Evolutionary conservation across 2,113 vertebrate species (phyloP), one percentile per base, ranked within the genome.

Genomic region (Oncorhynchus nerka): DNA sequence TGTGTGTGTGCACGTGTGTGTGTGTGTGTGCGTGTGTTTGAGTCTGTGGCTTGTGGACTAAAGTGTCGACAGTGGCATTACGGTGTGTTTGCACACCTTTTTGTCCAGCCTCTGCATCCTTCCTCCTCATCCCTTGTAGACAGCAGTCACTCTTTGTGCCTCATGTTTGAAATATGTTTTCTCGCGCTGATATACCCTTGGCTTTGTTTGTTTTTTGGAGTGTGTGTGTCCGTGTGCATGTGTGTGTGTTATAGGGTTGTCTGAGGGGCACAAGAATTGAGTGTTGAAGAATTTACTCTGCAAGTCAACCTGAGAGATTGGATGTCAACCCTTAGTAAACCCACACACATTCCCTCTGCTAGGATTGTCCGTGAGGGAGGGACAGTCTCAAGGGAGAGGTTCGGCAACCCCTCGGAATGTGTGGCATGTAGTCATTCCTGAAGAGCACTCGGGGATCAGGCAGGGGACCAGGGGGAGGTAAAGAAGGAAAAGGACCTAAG

Each of bases 381-480:
- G 80, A 75, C 75, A 39, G 83, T 77, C 19, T 73, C 75, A 34
- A 34, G 48, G 76, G 61, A 79, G 71, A 59, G 45, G 74, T 51
- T 71, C 48, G 78, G 78, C 76, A 57, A 71, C 83, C 69, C 75
- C 72, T 76, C 76, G 89, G 86, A 88, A 91, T 89, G 84, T 11
- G 45, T 79, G 86, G 86, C 83, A 89, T 89, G 84, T 71, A 24
- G 81, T 75, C 78, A 76, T 90, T 87, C 85, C 84, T 88, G 85
- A 87, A 88, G 80, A 83, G 84, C 76, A 34, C 32, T 73, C 70
- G 73, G 83, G 74, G 69, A 75, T 80, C 76, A 74, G 75, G 77
- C 65, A 39, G 24, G 59, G 77, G 28, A n/a, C 67, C 76, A 78
- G 80, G 15, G 15, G 15, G 16, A 19, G 51, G 51, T 16, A 55